Evolutionary conservation across 2,888 invertebrate species (phyloP).

Genomic region (Hyles lineata): DNA sequence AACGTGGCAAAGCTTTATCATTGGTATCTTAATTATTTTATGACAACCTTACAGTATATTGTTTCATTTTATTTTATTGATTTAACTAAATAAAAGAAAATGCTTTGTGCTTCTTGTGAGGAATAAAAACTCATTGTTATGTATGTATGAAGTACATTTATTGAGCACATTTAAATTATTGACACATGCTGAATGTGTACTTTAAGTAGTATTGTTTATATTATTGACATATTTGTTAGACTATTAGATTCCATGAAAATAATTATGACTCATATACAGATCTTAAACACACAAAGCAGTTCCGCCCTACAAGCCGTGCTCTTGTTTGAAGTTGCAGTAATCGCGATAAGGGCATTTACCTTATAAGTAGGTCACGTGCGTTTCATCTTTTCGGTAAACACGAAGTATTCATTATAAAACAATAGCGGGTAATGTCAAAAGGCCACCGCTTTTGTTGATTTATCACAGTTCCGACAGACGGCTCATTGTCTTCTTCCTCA

Average conservation of each 20-base stretch:
- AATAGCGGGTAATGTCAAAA: constrained; percentile 70
- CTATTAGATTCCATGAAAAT: neutral
- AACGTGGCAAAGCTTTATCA: constrained; percentile 9
- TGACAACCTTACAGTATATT: neutral
- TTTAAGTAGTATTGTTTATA: no score
- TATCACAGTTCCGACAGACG: constrained; percentile 63
- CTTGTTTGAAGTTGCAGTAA: constrained; percentile 24
- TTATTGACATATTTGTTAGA: neutral
- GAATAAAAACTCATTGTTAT: no score
- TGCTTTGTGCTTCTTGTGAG: no score
- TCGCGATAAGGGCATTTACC: constrained; percentile 34
- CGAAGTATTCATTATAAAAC: constrained; percentile 57
- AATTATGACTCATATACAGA: neutral
- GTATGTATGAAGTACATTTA: no score
- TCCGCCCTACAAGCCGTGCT: neutral
- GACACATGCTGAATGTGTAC: no score
- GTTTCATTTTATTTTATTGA: neutral
- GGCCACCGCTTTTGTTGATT: constrained; percentile 71
- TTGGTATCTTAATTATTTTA: neutral
- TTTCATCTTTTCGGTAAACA: constrained; percentile 42
- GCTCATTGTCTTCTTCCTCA: constrained; percentile 66
- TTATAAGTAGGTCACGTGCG: constrained; percentile 27
- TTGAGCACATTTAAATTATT: no score
- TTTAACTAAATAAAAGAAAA: no score
- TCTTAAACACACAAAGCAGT: neutral